Evolutionary conservation across 2,113 vertebrate genomes (phyloP).

Genomic region (Baryphthengus martii): DNA sequence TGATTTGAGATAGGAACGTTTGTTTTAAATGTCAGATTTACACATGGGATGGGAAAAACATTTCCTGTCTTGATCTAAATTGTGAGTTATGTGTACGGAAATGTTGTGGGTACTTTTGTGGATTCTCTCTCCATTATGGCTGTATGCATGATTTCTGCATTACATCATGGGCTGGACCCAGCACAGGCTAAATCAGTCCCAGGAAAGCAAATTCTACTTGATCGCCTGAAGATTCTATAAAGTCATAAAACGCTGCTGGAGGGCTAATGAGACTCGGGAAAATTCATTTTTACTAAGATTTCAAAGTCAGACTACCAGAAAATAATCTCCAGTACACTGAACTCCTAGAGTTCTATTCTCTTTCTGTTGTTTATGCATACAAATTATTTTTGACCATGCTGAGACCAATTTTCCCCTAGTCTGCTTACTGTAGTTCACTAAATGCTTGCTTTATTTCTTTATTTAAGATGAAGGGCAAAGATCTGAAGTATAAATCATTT

Average conservation of each 20-base stretch:
- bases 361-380: neutral
- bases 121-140: constrained; percentile 10
- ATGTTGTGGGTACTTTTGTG: constrained; percentile 37
- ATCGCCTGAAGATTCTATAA: constrained; percentile 6
- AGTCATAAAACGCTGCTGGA: neutral
- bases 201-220: constrained; percentile 4
- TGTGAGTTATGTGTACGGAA: constrained; percentile 12
- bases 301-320: neutral
- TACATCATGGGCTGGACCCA: neutral
- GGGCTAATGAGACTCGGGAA: constrained; percentile 18
- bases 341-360: neutral
- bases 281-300: neutral
- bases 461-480: neutral
- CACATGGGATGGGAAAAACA: constrained; percentile 46
- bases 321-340: neutral
- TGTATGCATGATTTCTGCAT: constrained; percentile 1
- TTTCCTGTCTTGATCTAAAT: constrained; percentile 46
- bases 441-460: neutral
- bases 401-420: neutral
- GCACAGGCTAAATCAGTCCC: neutral
- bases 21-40: constrained; percentile 31
- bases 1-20: neutral
- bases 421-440: neutral
- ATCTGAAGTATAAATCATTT: neutral
- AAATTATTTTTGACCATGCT: neutral